phyloP scores from a whole-genome alignment of 2,888 invertebrate species.

The Caenorhabditis sulstoni region DNA sequence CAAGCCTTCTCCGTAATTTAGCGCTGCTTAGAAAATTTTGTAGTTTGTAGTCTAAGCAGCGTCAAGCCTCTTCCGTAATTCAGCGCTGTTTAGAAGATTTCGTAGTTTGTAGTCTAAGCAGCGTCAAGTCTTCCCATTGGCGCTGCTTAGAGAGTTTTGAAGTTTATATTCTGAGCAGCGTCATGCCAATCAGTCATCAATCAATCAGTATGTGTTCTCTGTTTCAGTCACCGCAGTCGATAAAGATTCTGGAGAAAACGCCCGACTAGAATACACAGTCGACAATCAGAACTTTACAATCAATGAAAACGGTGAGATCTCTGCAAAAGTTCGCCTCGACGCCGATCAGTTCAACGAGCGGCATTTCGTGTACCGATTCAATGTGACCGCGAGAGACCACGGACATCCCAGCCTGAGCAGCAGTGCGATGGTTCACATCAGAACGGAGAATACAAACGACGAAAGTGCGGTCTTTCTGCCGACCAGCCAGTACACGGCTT shows the following conservation, averaged over 20 bases:
- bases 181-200: no score
- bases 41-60: no score
- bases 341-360: slow-evolving; percentile 89
- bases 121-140: no score
- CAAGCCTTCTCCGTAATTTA: no score
- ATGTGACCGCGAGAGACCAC: slow-evolving; percentile 81
- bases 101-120: no score
- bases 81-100: no score
- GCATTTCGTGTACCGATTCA: slow-evolving; percentile 81
- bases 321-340: slow-evolving; percentile 89
- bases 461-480: slow-evolving; percentile 80
- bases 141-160: no score
- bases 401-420: slow-evolving; percentile 80
- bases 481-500: slow-evolving; percentile 76
- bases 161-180: no score
- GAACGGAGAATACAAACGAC: slow-evolving; percentile 82
- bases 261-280: slow-evolving; percentile 92
- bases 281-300: slow-evolving; percentile 96
- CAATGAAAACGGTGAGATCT: slow-evolving; percentile 94
- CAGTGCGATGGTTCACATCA: slow-evolving; percentile 81
- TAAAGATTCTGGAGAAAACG: slow-evolving; percentile 93
- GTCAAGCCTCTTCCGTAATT: no score
- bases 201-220: no score
- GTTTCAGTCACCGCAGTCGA: slow-evolving; percentile 73
- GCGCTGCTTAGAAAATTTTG: no score